Conservation (phyloP, 2,113 vertebrate species). For the Corapipo altera region DNA sequence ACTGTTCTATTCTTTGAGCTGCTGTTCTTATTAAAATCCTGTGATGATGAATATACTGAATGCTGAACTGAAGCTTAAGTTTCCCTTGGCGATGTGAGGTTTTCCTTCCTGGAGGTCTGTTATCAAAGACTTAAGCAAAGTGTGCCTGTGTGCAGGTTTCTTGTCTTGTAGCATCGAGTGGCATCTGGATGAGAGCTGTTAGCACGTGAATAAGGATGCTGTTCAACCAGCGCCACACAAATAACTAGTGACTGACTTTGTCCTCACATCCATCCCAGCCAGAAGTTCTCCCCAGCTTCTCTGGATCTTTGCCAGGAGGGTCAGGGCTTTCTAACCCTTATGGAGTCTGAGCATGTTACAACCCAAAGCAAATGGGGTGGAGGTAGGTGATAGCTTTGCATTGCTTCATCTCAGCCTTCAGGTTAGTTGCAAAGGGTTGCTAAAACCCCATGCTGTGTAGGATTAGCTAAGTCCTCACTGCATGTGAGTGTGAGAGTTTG, state of each 20-base stretch:
- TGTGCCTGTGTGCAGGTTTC: not conserved
- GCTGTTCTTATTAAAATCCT: constrained; percentile 38
- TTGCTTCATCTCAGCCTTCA: not conserved
- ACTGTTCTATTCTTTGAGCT: constrained; percentile 2
- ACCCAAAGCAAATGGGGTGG: not conserved
- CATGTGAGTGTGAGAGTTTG: not conserved
- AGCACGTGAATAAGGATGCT: fast-evolving
- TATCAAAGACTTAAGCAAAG: not conserved
- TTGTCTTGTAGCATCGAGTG: not conserved
- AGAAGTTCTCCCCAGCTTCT: fast-evolving
- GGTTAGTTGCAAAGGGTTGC: not conserved
- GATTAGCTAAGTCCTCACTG: not conserved
- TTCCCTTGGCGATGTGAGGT: not conserved
- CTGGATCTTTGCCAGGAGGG: not conserved
- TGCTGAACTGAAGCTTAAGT: constrained; percentile 26
- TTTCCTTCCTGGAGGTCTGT: not conserved
- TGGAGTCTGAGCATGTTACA: not conserved
- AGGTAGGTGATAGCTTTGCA: not conserved
- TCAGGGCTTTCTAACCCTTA: not conserved
- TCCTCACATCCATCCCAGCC: not conserved
- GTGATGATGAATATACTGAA: constrained; percentile 13
- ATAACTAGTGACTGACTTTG: not conserved
- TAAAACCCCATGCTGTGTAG: not conserved
- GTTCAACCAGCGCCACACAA: not conserved
- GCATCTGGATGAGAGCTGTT: not conserved